phyloP scores from a whole-genome alignment of 2,888 invertebrate genomes.

The Orthosia gothica region DNA sequence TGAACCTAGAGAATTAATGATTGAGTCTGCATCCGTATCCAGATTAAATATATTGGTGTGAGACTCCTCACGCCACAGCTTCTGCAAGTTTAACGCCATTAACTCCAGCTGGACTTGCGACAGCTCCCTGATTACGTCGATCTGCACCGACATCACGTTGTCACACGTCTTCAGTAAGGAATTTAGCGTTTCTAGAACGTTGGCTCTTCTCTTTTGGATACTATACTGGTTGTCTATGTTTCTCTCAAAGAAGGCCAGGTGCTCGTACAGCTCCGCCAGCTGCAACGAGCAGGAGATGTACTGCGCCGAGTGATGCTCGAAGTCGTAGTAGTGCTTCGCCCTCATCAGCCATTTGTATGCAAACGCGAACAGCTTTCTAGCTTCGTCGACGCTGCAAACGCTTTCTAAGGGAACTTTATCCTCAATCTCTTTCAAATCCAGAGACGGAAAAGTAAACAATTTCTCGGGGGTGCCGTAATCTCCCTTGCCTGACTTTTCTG shows the following conservation, averaged over 20 bases:
- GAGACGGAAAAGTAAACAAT: constrained; percentile 80
- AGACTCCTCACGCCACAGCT: constrained; percentile 89
- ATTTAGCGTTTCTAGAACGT: constrained; percentile 91
- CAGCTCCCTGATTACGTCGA: constrained; percentile 91
- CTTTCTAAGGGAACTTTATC: constrained; percentile 78
- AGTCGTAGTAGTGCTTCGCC: constrained; percentile 91
- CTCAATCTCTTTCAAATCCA: constrained; percentile 84
- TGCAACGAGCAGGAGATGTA: constrained; percentile 92
- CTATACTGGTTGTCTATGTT: constrained; percentile 92
- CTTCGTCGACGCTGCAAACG: constrained; percentile 84
- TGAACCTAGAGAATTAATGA: constrained; percentile 84
- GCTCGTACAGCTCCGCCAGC: constrained; percentile 93
- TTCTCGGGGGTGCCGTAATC: constrained; percentile 76
- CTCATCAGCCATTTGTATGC: constrained; percentile 92
- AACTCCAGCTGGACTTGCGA: constrained; percentile 93
- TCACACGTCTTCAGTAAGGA: constrained; percentile 89
- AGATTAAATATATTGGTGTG: constrained; percentile 84
- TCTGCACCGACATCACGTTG: constrained; percentile 90
- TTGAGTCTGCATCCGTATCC: constrained; percentile 84
- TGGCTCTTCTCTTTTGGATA: constrained; percentile 92
- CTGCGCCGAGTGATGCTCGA: constrained; percentile 91
- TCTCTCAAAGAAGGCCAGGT: constrained; percentile 94
- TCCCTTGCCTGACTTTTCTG: constrained; percentile 83
- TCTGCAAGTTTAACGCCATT: constrained; percentile 92
- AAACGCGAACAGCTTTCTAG: constrained; percentile 90